Percentiles rank a stretch among this genome's conserved stretches.
phyloP scores from a whole-genome alignment of 2,797 vertebrate species.

The Rhinogobio ventralis region DNA sequence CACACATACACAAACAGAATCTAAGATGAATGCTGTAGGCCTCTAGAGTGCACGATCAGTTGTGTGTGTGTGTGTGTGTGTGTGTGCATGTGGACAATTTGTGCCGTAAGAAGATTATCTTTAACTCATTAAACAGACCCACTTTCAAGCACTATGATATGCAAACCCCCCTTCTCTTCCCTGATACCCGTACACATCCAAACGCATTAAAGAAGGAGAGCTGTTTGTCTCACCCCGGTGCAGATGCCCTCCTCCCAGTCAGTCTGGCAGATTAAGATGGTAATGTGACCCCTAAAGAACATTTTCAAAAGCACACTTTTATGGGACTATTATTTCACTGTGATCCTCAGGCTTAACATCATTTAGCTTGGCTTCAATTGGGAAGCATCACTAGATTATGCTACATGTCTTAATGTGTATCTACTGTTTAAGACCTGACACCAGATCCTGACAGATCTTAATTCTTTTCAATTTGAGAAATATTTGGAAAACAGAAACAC shows the following conservation, averaged over 20 bases:
- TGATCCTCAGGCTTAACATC: slow-evolving; percentile 34
- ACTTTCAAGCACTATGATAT: slow-evolving; percentile 52
- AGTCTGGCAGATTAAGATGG: slow-evolving; percentile 38
- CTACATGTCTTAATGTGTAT: not conserved
- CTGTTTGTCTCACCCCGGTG: not conserved
- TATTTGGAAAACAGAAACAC: not conserved
- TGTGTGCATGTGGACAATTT: slow-evolving; percentile 40
- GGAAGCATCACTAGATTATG: slow-evolving; percentile 3
- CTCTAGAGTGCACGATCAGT: slow-evolving; percentile 37
- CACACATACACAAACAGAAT: slow-evolving; percentile 1
- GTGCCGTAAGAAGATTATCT: slow-evolving; percentile 58
- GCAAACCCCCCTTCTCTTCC: slow-evolving; percentile 32
- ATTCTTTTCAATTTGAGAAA: not conserved
- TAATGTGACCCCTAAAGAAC: slow-evolving; percentile 30
- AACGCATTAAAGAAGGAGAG: slow-evolving; percentile 47
- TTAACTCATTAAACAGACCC: slow-evolving; percentile 58
- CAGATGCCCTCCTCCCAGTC: not conserved
- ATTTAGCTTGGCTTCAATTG: slow-evolving; percentile 21
- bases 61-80: slow-evolving; percentile 22
- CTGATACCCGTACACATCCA: slow-evolving; percentile 27
- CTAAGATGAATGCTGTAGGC: slow-evolving; percentile 25
- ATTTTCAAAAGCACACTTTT: slow-evolving; percentile 41
- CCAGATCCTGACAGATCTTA: not conserved
- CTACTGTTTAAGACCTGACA: not conserved
- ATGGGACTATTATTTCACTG: slow-evolving; percentile 42